Conservation (phyloP, 2,113 vertebrate genomes). For the Eonycteris spelaea region DNA sequence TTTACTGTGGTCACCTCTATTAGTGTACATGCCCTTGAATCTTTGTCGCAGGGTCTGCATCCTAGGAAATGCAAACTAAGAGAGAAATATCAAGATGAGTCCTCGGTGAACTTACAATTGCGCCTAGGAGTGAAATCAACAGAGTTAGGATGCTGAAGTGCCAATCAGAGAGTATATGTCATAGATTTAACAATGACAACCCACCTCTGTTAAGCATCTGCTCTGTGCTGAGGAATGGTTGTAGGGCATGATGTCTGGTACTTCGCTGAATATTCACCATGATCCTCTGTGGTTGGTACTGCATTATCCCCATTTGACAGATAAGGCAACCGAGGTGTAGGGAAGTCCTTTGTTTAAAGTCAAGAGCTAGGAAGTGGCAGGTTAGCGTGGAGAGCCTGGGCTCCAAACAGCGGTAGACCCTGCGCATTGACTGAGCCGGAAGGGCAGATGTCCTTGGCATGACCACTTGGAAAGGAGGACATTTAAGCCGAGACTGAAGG, state of each 20-base stretch:
- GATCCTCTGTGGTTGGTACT: neutral
- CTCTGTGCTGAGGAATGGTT: neutral
- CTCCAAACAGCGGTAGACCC: no score
- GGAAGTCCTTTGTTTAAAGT: neutral
- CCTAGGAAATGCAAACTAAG: neutral
- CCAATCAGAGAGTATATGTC: neutral
- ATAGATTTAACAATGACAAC: neutral
- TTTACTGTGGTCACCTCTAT: neutral
- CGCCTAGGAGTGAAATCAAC: neutral
- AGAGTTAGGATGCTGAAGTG: neutral
- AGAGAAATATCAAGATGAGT: neutral
- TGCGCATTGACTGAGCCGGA: rapidly evolving
- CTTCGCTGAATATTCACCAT: neutral
- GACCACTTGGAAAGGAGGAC: neutral
- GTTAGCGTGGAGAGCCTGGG: neutral
- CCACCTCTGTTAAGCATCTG: neutral
- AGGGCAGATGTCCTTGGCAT: neutral
- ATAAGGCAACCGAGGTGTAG: neutral
- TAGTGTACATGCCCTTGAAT: neutral
- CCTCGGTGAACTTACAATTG: neutral
- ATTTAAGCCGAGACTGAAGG: neutral
- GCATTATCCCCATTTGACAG: neutral
- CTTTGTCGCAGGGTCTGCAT: neutral
- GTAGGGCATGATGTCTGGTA: neutral
- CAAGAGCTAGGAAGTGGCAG: neutral